Evolutionary conservation across 2,888 invertebrate species (phyloP), one percentile per base, ranked within the genome.

Genomic region (Plebejus melissa): DNA sequence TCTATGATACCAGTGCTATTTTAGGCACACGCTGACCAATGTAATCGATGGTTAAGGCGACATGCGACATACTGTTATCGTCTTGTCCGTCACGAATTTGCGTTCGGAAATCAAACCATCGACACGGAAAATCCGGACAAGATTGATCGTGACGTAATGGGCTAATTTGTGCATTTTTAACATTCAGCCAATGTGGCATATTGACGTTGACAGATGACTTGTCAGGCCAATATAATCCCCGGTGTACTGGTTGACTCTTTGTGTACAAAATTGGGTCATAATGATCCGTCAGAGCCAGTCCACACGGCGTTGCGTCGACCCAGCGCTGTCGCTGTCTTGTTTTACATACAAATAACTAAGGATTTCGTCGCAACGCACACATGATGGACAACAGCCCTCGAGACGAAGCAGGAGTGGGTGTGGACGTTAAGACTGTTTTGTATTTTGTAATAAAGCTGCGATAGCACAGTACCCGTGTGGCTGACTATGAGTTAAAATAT

Each of bases 81-180:
- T 32, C 65, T 65, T 65, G 65, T 65, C 65, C 65, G 13, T 65
- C 60, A 60, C 22, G 60, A 65, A 71, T 46, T 50, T 32, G 50
- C 72, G 50, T 57, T 70, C 70, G 57, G 36, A 70, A 75, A 57
- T 70, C 57, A 75, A 75, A 36, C 58, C 75, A 75, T 75, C 57
- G 58, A 70, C 75, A 75, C 22, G 57, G 58, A 57, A 75, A 75
- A 75, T 75, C 65, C 74, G 46, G 69, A 46, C 54, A 75, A 76
- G 78, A 79, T 78, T 79, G 78, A 78, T 79, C 78, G 76, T 69
- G 75, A 76, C 79, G 76, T 79, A 78, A 79, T 78, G 74, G 78
- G 78, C 79, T 82, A 80, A 81, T 80, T 80, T 79, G 78, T 78
- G 77, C 79, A 79, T 81, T 81, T 80, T 80, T 78, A 77, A 77